phyloP scores from a whole-genome alignment of 2,113 vertebrate genomes.

The Lepisosteus osseus region DNA sequence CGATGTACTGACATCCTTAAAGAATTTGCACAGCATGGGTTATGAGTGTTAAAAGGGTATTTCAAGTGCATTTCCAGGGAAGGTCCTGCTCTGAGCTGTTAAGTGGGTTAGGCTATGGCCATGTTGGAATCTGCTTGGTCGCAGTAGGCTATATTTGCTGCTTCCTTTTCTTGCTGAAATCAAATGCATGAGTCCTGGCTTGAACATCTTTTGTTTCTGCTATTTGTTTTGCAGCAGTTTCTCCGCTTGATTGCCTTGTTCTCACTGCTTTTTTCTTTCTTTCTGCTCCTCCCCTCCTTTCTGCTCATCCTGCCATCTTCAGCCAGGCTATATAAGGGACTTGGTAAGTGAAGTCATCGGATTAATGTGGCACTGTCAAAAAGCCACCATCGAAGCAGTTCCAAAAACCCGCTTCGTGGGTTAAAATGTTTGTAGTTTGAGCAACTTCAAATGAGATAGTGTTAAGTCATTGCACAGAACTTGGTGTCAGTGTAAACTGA shows the following conservation, averaged over 20 bases:
- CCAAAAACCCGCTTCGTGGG: not conserved
- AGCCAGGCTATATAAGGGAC: conserved; percentile 99
- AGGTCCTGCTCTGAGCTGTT: too few species aligned
- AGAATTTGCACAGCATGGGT: too few species aligned
- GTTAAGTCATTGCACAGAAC: too few species aligned
- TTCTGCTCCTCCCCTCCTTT: conserved; percentile 46
- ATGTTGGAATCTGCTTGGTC: not conserved
- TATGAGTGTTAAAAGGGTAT: too few species aligned
- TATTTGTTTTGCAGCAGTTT: conserved; percentile 58
- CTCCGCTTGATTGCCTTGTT: conserved; percentile 70
- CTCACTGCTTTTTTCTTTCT: conserved; percentile 72
- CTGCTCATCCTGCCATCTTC: conserved; percentile 72
- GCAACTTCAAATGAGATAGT: too few species aligned
- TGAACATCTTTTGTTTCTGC: conserved; percentile 50
- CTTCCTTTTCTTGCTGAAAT: conserved; percentile 48
- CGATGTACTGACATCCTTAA: too few species aligned
- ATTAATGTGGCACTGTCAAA: not conserved
- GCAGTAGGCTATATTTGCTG: conserved; percentile 29
- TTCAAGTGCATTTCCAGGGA: too few species aligned
- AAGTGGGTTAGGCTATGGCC: too few species aligned
- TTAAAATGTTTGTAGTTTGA: too few species aligned
- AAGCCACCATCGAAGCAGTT: not conserved
- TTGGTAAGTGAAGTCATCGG: conserved; percentile 84
- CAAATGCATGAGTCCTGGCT: conserved; percentile 64
- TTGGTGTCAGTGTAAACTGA: too few species aligned